Evolutionary conservation across 1,140 invertebrate genomes (phyloP).

Genomic region (Neodiprion lecontei): DNA sequence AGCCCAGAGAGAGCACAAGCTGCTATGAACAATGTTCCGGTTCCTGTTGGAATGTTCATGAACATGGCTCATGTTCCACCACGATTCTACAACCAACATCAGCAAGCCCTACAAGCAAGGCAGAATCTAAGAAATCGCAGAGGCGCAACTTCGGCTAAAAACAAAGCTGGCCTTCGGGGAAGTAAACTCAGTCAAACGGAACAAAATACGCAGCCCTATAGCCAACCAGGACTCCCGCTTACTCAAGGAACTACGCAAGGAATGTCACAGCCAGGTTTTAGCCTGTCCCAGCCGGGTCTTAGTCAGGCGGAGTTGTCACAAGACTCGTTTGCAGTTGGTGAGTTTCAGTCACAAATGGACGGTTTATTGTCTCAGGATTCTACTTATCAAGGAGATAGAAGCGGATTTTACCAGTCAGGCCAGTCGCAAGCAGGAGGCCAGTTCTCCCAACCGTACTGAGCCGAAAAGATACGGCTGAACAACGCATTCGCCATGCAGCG

Average conservation of each 20-base stretch:
- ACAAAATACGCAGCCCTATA: slow-evolving; percentile 68
- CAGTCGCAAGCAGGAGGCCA: slow-evolving; percentile 66
- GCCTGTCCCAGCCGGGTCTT: slow-evolving; percentile 70
- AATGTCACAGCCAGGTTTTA: slow-evolving; percentile 75
- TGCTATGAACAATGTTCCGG: slow-evolving; percentile 80
- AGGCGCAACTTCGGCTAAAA: slow-evolving; percentile 32
- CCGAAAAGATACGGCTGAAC: slow-evolving; percentile 53
- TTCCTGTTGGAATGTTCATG: slow-evolving; percentile 95
- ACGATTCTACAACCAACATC: slow-evolving; percentile 85
- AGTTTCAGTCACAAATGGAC: slow-evolving; percentile 94
- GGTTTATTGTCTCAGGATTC: slow-evolving; percentile 94
- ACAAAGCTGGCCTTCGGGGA: slow-evolving; percentile 43
- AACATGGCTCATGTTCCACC: slow-evolving; percentile 91
- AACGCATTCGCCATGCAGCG: slow-evolving; percentile 60
- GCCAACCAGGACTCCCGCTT: slow-evolving; percentile 66
- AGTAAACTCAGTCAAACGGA: slow-evolving; percentile 56
- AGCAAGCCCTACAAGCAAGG: slow-evolving; percentile 70
- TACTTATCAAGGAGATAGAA: slow-evolving; percentile 85
- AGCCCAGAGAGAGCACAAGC: slow-evolving; percentile 85
- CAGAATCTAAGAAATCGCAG: slow-evolving; percentile 58
- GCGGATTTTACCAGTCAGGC: slow-evolving; percentile 71
- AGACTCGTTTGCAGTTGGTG: slow-evolving; percentile 84
- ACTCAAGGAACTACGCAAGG: slow-evolving; percentile 76
- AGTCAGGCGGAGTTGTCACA: slow-evolving; percentile 85
- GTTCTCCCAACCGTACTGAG: slow-evolving; percentile 69